These are phyloP conservation scores for Amniataba percoides DNA, from an alignment of 2,797 vertebrate genomes.

Conservation along the genomic window DNA sequence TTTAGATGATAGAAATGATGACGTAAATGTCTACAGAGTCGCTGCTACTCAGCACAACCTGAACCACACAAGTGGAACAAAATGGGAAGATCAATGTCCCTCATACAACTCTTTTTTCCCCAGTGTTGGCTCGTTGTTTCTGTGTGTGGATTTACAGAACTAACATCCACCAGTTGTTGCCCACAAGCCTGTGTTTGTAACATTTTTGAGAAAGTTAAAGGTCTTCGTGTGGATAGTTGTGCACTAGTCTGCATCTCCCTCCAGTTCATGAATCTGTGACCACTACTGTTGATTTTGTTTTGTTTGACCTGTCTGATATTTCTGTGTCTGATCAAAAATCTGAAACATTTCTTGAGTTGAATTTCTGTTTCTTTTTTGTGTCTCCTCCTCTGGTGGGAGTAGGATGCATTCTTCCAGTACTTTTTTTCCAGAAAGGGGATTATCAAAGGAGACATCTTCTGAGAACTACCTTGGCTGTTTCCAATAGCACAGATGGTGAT, in stretches of 20 bases:
- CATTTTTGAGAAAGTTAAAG: neutral
- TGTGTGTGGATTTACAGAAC: neutral
- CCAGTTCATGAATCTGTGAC: no score
- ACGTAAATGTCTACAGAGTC: neutral
- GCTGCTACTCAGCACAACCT: neutral
- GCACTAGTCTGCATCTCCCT: no score
- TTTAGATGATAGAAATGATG: neutral
- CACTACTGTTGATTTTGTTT: no score
- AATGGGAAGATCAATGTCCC: neutral
- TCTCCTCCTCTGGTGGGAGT: neutral
- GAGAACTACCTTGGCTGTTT: constrained; percentile 15
- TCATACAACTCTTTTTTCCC: neutral
- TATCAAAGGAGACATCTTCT: constrained; percentile 19
- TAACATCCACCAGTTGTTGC: neutral
- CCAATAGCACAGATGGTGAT: neutral
- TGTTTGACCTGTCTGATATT: no score
- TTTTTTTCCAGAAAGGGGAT: neutral
- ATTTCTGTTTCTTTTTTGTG: neutral
- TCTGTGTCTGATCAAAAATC: neutral
- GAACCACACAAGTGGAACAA: neutral
- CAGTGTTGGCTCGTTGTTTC: neutral
- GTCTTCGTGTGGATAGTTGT: neutral
- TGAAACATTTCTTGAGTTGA: neutral
- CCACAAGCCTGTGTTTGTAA: neutral
- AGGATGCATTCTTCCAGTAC: neutral